These are phyloP conservation scores for Peucedramus taeniatus DNA, from an alignment of 2,113 vertebrate species.

Conservation along the genomic window DNA sequence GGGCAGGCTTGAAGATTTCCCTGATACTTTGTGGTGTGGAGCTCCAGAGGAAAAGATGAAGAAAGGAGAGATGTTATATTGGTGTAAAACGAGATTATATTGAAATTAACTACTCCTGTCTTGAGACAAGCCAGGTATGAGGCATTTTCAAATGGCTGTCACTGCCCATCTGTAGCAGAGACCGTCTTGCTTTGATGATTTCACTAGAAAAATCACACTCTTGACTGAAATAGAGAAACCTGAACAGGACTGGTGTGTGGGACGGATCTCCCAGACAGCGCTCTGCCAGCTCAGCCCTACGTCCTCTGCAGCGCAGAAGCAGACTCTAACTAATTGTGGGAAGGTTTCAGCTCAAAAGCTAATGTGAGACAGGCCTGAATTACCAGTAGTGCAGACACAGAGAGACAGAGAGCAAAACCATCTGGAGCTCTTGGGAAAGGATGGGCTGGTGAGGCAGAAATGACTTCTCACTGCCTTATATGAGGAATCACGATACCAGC, in stretches of 20 bases:
- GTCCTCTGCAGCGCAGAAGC: constrained; percentile 10
- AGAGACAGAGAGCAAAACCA: constrained; percentile 32
- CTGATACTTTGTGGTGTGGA: background rate
- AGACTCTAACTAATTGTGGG: constrained; percentile 28
- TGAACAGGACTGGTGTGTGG: background rate
- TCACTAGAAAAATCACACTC: constrained; percentile 39
- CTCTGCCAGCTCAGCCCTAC: constrained; percentile 42
- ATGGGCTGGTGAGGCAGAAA: constrained; percentile 16
- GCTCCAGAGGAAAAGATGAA: background rate
- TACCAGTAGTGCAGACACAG: constrained; percentile 23
- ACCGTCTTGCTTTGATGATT: constrained; percentile 17
- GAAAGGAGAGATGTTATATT: background rate
- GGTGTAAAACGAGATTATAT: background rate
- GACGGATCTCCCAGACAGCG: background rate
- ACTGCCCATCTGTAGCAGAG: background rate
- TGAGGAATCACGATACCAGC: background rate
- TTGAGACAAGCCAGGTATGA: background rate
- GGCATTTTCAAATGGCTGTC: background rate
- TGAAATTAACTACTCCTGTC: background rate
- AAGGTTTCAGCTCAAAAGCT: constrained; percentile 24
- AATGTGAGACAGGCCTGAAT: constrained; percentile 30
- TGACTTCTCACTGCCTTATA: background rate
- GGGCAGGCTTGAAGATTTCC: background rate
- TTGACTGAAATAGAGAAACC: constrained; percentile 43
- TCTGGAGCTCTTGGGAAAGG: constrained; percentile 39